A percentile compares a stretch with the other conserved stretches of the same genome.
phyloP scores from a whole-genome alignment of 1,140 invertebrate species.

The Orchestia grillus region DNA sequence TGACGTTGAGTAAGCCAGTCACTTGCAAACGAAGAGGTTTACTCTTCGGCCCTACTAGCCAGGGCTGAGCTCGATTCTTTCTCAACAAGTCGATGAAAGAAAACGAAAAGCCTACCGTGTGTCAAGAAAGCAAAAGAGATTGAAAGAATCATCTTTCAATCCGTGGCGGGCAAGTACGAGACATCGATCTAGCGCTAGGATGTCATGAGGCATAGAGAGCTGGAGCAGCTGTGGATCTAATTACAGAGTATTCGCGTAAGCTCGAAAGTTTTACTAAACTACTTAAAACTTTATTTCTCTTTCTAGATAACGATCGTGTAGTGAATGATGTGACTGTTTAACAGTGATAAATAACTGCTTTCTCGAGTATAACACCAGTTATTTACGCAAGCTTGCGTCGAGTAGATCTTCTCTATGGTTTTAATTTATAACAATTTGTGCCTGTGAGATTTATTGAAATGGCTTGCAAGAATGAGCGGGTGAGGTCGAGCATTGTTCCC shows the following conservation, averaged over 20 bases:
- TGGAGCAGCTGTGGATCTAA: background rate
- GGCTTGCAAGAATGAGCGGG: constrained; percentile 40
- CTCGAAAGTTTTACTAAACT: background rate
- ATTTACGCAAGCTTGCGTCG: background rate
- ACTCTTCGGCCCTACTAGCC: no score
- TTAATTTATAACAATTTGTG: constrained; percentile 47
- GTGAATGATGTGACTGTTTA: background rate
- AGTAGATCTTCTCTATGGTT: background rate
- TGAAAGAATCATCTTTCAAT: background rate
- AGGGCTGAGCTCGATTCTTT: background rate
- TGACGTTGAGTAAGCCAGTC: background rate
- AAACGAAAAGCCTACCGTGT: background rate
- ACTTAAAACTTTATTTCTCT: background rate
- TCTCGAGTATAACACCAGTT: background rate
- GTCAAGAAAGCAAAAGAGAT: background rate
- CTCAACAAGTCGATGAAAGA: background rate
- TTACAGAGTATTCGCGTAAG: background rate
- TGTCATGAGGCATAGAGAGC: background rate
- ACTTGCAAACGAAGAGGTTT: background rate
- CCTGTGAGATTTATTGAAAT: constrained; percentile 9
- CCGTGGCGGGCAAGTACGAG: background rate
- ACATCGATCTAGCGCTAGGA: background rate
- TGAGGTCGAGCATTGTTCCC: constrained; percentile 42
- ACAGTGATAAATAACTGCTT: background rate
- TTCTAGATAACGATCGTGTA: background rate